phyloP scores from a whole-genome alignment of 2,888 invertebrate species.

The Thumatha senex region DNA sequence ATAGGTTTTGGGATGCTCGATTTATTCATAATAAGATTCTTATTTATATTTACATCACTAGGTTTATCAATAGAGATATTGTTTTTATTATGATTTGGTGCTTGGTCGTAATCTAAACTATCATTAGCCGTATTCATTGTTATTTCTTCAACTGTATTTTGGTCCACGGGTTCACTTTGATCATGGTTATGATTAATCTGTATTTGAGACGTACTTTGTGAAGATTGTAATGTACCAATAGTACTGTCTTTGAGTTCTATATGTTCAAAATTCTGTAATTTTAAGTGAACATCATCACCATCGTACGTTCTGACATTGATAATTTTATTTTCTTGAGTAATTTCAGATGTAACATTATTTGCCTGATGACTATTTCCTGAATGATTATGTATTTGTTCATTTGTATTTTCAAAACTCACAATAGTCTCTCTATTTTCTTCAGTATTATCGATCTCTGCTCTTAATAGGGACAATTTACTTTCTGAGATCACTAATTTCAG shows the following conservation, averaged over 20 bases:
- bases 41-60: constrained; percentile 20
- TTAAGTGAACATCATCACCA: not conserved
- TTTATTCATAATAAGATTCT: constrained; percentile 39
- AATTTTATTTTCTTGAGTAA: not conserved
- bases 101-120: constrained; percentile 1
- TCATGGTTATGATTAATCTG: not conserved
- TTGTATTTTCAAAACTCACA: not conserved
- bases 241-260: too few species aligned
- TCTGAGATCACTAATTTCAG: constrained; percentile 49
- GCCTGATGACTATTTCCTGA: not conserved
- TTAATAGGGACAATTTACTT: constrained; percentile 40
- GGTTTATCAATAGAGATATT: not conserved
- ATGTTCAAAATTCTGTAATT: not conserved
- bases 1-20: constrained; percentile 75
- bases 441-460: constrained; percentile 49
- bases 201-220: constrained; percentile 4
- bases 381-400: not conserved
- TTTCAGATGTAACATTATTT: not conserved
- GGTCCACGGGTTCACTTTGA: constrained; percentile 3
- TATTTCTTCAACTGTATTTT: not conserved
- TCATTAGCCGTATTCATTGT: not conserved
- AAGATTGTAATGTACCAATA: not conserved
- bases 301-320: not conserved
- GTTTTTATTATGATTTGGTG: not conserved
- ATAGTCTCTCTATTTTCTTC: constrained; percentile 14